Evolutionary conservation across 2,888 invertebrate genomes (phyloP), one percentile per base, ranked within the genome.

Genomic region (Tetranychus piercei): DNA sequence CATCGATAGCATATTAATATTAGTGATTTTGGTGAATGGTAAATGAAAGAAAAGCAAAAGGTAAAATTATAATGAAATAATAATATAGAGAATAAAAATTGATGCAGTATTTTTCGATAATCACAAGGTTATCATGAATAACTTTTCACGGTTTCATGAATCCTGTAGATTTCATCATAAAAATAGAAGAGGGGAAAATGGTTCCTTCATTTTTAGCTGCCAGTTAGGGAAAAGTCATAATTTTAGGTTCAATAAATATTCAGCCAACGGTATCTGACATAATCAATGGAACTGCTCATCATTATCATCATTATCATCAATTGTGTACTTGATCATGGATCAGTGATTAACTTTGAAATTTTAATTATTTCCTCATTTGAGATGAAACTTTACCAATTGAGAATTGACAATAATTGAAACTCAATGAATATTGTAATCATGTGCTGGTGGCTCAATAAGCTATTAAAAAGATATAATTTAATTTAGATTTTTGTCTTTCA

Each of bases 221-320:
- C 3, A 34, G 34, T 34, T 3, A 34, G 34, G 34, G 34, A 55
- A 55, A 55, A 55, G 55, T 55, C 55, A 55, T 55, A 55, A 55
- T 55, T 55, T 55, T 55, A 15, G 55, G 55, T 55, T 55, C 55
- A 55, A 55, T 55, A 15, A 15, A 55, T 55, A 55, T 55, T 55
- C 55, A 55, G 15, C 55, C 55, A 55, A 55, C 55, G 15, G 55
- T 15, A 55, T 55, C 55, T 55, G 69, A 69, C 22, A 20, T 5
- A 20, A 20, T 11, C 69, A 69, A 22, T 69, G 69, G 34, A 69
- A 23, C 66, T 20, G 22, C 69, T 69, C 69, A 20, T n/a, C 20
- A 69, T 20, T 18, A 20, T 69, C 69, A 69, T 67, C 67, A 23
- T 22, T n/a, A 18, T 69, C 69, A 69, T 69, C 22, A n/a, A 55